Evolutionary conservation across 1,140 invertebrate species (phyloP), one percentile per base, ranked within the genome.

Genomic region (Bactericera cockerelli): DNA sequence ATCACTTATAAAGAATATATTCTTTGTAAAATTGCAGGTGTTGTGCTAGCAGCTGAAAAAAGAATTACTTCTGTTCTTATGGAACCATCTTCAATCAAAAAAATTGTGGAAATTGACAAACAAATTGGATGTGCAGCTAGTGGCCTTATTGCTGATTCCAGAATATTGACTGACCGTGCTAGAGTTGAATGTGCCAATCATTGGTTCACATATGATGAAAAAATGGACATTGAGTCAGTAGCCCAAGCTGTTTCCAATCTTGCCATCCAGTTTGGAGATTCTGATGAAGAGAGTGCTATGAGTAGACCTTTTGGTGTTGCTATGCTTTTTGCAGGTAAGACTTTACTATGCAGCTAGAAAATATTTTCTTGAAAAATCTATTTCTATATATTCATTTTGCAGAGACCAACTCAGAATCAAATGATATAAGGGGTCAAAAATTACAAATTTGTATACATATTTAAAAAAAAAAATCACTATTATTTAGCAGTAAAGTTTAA

Each of bases 231-330:
- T 1, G 96, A 99, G 74, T 97, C 93, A 26, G 91, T 95, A 60
- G 93, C 96, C 3, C 94, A 98, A 71, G 91, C 95, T 49, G 96
- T 99, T 0, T 97, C 94, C 11, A 98, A 98, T 72, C 73, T 99
- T 59, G 96, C 96, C 31, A 93, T 99, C 68, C 90, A 96, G 67
- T 99, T 99, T 79, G 96, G 96, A 14, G 94, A 98, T 71, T 93
- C 91, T 66, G 90, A 94, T 73, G 83, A 88, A 66, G 92, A 98
- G 75, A 93, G 92, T 64, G 88, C 89, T 26, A 92, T 82, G 80
- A 97, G 93, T 64, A 82, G 97, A 63, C 97, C 97, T 14, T 99
- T 99, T 79, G 97, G 97, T 64, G 95, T 99, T 25, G 96, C 97
- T 22, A 86, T 93, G 65, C 75, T 93, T 56, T 92, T 93, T 74